Conservation (phyloP, 1,140 invertebrate genomes). For the Paraescarpia echinospica region DNA sequence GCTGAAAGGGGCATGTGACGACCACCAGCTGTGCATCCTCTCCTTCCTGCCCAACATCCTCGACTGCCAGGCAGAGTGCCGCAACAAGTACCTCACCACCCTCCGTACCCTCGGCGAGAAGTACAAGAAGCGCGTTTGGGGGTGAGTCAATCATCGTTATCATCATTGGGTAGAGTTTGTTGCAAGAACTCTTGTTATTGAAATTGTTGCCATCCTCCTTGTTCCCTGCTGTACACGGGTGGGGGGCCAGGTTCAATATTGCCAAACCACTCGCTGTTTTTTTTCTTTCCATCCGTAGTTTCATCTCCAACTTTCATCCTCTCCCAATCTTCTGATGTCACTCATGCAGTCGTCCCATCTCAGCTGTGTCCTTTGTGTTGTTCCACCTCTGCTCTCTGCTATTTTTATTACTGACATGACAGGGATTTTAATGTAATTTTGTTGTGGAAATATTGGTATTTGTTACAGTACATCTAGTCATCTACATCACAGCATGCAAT, state of each 20-base stretch:
- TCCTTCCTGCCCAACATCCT: constrained; percentile 94
- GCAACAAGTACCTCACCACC: constrained; percentile 83
- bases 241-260: too few species aligned
- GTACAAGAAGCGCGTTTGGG: constrained; percentile 95
- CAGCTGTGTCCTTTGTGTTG: too few species aligned
- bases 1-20: constrained; percentile 76
- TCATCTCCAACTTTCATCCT: too few species aligned
- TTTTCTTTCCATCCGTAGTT: too few species aligned
- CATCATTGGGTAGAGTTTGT: background rate
- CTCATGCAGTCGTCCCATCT: too few species aligned
- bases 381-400: too few species aligned
- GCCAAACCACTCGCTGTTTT: too few species aligned
- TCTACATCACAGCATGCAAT: background rate
- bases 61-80: constrained; percentile 93
- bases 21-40: constrained; percentile 89
- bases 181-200: background rate
- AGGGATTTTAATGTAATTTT: background rate
- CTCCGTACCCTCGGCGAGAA: constrained; percentile 82
- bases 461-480: background rate
- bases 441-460: background rate
- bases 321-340: too few species aligned
- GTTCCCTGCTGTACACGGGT: too few species aligned
- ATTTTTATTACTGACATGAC: background rate
- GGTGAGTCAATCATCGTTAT: constrained; percentile 66
- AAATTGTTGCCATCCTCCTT: too few species aligned